These are phyloP conservation scores for Nomada fucata DNA, from an alignment of 2,888 invertebrate species.

Conservation along the genomic window DNA sequence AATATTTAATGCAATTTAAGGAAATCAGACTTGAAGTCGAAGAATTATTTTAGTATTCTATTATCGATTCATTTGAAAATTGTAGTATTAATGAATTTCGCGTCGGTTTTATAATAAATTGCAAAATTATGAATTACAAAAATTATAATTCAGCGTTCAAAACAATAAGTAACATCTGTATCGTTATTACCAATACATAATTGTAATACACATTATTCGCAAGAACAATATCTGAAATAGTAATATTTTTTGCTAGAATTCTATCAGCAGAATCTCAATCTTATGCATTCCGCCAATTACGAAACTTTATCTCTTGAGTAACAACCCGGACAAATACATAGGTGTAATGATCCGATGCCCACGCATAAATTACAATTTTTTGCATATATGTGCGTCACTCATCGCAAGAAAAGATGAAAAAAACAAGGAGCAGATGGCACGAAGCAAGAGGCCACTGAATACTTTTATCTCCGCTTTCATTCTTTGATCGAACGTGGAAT, in stretches of 20 bases:
- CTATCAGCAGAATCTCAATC: background rate
- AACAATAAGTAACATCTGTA: too few relatives aligned
- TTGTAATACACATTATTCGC: background rate
- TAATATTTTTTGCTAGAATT: background rate
- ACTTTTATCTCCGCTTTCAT: constrained; percentile 1
- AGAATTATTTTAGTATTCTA: too few relatives aligned
- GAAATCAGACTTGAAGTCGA: too few relatives aligned
- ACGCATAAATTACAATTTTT: constrained; percentile 39
- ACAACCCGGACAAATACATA: constrained; percentile 18
- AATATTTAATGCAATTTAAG: too few relatives aligned
- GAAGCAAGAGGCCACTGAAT: background rate
- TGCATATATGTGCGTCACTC: constrained; percentile 37
- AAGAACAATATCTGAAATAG: background rate
- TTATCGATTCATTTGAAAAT: too few relatives aligned
- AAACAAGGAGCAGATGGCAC: constrained; percentile 18
- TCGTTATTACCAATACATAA: too few relatives aligned
- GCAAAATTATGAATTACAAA: too few relatives aligned
- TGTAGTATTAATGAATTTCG: too few relatives aligned
- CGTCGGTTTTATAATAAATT: too few relatives aligned
- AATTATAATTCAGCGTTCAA: too few relatives aligned
- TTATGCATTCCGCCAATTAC: constrained; percentile 22
- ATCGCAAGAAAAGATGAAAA: constrained; percentile 7
- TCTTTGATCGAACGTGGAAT: background rate
- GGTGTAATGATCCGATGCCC: constrained; percentile 27
- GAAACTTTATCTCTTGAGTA: constrained; percentile 37